Evolutionary conservation across 2,888 invertebrate genomes (phyloP).

Genomic region (Willowsia nigromaculata): DNA sequence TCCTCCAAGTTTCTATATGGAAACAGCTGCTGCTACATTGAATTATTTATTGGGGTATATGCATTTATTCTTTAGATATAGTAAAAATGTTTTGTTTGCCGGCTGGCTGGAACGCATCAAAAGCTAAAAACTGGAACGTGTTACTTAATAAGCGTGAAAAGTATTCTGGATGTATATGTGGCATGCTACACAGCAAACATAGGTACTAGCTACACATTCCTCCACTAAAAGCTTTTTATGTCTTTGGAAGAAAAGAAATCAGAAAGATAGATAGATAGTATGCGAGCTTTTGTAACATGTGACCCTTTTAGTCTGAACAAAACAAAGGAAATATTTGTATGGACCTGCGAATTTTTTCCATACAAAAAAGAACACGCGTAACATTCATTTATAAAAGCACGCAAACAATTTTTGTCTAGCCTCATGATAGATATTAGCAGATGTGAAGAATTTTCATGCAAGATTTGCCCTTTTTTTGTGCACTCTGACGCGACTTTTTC

Average conservation of each 20-base stretch:
- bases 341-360: too few species aligned
- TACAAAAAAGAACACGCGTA: too few species aligned
- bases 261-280: neutral
- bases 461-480: too few species aligned
- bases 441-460: too few species aligned
- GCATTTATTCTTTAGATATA: neutral
- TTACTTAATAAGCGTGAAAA: constrained; percentile 30
- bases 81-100: neutral
- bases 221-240: neutral
- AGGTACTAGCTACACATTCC: neutral
- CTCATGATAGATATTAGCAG: too few species aligned
- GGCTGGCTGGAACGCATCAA: neutral
- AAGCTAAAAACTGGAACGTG: constrained; percentile 45
- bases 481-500: too few species aligned
- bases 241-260: neutral
- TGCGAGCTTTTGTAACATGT: too few species aligned
- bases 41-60: neutral
- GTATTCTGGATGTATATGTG: too few species aligned
- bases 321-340: too few species aligned
- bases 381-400: too few species aligned
- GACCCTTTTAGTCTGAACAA: too few species aligned
- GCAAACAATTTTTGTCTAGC: too few species aligned
- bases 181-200: neutral
- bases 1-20: neutral
- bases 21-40: neutral